A percentile compares a stretch with the other conserved stretches of the same genome.
Conservation (phyloP, 2,888 invertebrate genomes). For the Drosophila pseudotakahashii region DNA sequence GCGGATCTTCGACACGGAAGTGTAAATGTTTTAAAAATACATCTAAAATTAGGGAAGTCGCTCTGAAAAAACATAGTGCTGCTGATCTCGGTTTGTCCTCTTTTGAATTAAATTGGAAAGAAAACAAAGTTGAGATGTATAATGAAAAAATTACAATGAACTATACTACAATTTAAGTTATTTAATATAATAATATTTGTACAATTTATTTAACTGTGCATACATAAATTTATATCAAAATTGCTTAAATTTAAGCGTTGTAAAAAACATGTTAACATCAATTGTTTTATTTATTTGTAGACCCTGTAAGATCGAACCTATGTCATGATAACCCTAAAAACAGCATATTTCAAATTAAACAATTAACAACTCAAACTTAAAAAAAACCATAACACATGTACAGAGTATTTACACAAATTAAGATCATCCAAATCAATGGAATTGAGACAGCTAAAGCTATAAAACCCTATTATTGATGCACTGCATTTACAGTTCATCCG, state of each 20-base stretch:
- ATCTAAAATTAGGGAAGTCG: neutral
- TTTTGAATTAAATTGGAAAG: too few species aligned
- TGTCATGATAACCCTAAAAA: neutral
- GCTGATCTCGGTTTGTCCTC: too few species aligned
- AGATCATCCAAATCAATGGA: constrained; percentile 21
- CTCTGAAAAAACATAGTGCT: too few species aligned
- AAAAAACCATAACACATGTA: constrained; percentile 28
- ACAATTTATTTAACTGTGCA: too few species aligned
- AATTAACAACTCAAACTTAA: neutral
- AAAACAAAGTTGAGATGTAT: too few species aligned
- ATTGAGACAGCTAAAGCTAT: constrained; percentile 60
- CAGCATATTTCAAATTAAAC: neutral
- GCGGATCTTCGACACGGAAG: neutral
- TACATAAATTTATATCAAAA: too few species aligned
- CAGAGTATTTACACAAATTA: constrained; percentile 47
- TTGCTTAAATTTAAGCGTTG: too few species aligned
- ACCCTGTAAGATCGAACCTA: neutral
- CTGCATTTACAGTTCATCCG: constrained; percentile 61
- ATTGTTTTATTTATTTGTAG: neutral
- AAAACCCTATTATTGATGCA: constrained; percentile 18
- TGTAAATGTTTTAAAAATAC: neutral
- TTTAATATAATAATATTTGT: too few species aligned
- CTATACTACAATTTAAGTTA: too few species aligned
- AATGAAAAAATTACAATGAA: too few species aligned
- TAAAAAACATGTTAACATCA: too few species aligned